phyloP scores from a whole-genome alignment of 2,113 vertebrate genomes.

The Eudyptes chrysolophus region DNA sequence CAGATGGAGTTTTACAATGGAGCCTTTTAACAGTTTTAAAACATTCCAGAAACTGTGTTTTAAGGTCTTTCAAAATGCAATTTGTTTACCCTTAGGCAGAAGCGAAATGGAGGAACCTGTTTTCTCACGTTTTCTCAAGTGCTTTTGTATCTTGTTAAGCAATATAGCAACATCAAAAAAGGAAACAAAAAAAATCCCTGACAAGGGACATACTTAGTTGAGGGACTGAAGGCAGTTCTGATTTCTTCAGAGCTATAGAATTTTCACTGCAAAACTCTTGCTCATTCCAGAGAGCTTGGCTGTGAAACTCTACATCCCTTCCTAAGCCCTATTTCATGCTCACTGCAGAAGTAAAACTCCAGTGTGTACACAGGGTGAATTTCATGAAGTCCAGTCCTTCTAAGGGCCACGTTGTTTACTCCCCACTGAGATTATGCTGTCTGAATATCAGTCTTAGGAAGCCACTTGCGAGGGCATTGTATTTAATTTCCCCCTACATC shows the following conservation, averaged over 20 bases:
- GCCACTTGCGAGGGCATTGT: not conserved
- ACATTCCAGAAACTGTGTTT: not conserved
- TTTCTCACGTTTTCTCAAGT: not conserved
- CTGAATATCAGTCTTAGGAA: not conserved
- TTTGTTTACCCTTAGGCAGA: not conserved
- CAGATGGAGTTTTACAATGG: not conserved
- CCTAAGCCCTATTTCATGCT: not conserved
- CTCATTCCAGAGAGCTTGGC: not conserved
- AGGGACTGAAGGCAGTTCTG: not conserved
- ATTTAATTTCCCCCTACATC: not conserved
- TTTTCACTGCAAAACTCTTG: not conserved
- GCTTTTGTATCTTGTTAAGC: slow-evolving; percentile 9
- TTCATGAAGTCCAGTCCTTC: not conserved
- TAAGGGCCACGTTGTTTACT: not conserved
- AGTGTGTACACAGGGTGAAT: not conserved
- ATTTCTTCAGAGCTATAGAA: not conserved
- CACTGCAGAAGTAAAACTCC: not conserved
- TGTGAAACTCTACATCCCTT: not conserved
- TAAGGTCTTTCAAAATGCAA: not conserved
- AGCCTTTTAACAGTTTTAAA: not conserved
- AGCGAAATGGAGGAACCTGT: not conserved
- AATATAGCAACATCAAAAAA: not conserved
- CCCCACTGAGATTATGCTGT: not conserved
- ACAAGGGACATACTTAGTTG: not conserved
- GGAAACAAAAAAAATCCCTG: not conserved